Base-by-base conservation (phyloP, 53 echinoderm and acorn worm species). In the Temnopleurus reevesii region DNA sequence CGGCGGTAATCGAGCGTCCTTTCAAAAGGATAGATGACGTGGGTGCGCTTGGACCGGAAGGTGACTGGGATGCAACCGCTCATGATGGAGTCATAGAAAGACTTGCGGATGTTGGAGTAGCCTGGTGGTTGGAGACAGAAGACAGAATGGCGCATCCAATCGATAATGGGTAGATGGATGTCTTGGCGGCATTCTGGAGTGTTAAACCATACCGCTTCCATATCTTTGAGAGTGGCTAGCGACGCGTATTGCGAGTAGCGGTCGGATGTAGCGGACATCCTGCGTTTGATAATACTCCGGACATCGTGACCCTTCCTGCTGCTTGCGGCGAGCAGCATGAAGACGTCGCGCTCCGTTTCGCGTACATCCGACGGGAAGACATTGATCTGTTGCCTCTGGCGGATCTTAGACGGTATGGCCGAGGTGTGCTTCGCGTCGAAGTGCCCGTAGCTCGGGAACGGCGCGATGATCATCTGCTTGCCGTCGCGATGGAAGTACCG, bases 11-110 rank as follows among this genome's bases (percentile, higher is more conserved):
- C 95, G 18, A 96, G 60, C 25, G 79, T 86, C 19, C 92, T 86
- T 60, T 96, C 93, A 59, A 96, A 96, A 19, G 96, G 96, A 33
- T 95, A 96, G 38, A 80, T 58, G 21, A 95, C 95, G 35, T 94
- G 90, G 3, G 77, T 82, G 36, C 93, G 91, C 86, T 90, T 90
- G 30, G 95, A 93, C 36, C 88, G 84, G 87, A 96, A 96, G 19
- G 95, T 96, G 56, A 96, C 96, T 8, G 96, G 96, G 19, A 96
- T 95, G 61, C 96, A 96, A 44, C 96, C 96, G 59, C 93, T 92
- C 92, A 95, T 82, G 24, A 95, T 58, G 19, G 96, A 92, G 77
- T 96, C 96, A 79, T 93, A 96, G 89, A 96, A 96, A 46, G 93
- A 92, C 64, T 92, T 93, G 47, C 93, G 86, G 28, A 94, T 96